Conservation (phyloP, 2,113 vertebrate species). For the Clupea harengus region DNA sequence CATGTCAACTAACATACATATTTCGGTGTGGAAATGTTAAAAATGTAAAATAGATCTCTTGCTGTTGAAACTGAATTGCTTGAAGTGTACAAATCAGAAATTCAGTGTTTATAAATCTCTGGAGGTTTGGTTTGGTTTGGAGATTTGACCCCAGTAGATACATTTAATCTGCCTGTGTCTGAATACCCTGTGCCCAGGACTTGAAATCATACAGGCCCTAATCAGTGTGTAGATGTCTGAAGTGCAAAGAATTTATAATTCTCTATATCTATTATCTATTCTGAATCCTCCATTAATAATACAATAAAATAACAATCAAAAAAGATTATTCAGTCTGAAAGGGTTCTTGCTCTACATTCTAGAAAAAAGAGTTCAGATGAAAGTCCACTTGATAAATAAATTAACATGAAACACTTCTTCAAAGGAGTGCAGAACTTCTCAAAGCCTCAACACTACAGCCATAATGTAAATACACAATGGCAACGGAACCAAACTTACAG, state of each 20-base stretch:
- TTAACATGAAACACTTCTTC: conserved; percentile 30
- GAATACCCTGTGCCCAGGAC: not conserved
- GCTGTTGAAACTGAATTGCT: too few species aligned
- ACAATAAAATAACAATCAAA: not conserved
- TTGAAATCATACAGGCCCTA: not conserved
- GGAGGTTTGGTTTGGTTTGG: too few species aligned
- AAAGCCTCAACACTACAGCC: not conserved
- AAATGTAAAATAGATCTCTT: too few species aligned
- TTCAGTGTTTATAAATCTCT: too few species aligned
- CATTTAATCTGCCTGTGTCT: not conserved
- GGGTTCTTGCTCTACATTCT: conserved; percentile 27
- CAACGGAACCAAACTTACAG: not conserved
- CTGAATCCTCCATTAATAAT: not conserved
- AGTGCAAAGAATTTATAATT: not conserved
- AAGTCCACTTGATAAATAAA: conserved; percentile 32
- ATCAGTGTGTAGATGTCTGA: not conserved
- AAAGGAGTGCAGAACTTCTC: conserved; percentile 16
- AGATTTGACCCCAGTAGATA: too few species aligned
- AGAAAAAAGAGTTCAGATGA: conserved; percentile 31
- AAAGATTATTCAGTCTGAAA: not conserved
- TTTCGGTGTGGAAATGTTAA: too few species aligned
- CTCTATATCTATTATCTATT: not conserved
- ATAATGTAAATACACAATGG: not conserved
- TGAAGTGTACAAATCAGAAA: too few species aligned
- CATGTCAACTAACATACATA: too few species aligned